A percentile compares a stretch with the other conserved stretches of the same genome.
Evolutionary conservation across 35 echinoderm and acorn worm species (phyloP).

Genomic region (Lytechinus pictus): DNA sequence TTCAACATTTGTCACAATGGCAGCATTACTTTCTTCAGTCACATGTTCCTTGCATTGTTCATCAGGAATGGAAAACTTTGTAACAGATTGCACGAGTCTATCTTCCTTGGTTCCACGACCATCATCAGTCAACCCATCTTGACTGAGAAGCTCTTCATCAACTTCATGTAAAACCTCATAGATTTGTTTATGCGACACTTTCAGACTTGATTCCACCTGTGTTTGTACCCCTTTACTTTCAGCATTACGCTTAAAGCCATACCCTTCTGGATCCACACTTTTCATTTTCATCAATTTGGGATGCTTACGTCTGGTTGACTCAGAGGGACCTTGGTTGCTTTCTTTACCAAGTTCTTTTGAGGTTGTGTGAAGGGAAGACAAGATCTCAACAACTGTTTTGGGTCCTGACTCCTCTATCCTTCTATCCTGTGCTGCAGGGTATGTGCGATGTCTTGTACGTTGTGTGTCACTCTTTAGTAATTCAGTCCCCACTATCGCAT

Average conservation of each 20-base stretch:
- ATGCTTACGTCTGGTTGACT: background rate
- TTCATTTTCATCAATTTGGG: conserved; percentile 64
- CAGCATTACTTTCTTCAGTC: background rate
- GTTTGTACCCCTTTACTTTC: background rate
- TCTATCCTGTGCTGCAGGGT: conserved; percentile 35
- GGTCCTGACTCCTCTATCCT: conserved; percentile 37
- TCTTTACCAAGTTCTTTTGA: conserved; percentile 50
- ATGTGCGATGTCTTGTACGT: conserved; percentile 58
- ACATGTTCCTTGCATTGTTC: background rate
- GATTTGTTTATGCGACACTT: background rate
- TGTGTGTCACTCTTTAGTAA: background rate
- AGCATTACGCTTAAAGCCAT: conserved; percentile 46
- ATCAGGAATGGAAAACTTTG: background rate
- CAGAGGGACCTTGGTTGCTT: background rate
- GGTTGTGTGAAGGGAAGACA: conserved; percentile 71
- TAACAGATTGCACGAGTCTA: background rate
- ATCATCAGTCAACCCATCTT: background rate
- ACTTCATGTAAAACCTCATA: background rate
- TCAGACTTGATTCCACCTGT: background rate
- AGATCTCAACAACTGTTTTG: conserved; percentile 67
- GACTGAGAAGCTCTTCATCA: background rate
- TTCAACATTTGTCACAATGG: background rate
- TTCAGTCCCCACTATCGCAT: background rate
- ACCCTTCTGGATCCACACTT: conserved; percentile 66
- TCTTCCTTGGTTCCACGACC: background rate